phyloP scores from a whole-genome alignment of 2,113 vertebrate species.

The Rhineura floridana region DNA sequence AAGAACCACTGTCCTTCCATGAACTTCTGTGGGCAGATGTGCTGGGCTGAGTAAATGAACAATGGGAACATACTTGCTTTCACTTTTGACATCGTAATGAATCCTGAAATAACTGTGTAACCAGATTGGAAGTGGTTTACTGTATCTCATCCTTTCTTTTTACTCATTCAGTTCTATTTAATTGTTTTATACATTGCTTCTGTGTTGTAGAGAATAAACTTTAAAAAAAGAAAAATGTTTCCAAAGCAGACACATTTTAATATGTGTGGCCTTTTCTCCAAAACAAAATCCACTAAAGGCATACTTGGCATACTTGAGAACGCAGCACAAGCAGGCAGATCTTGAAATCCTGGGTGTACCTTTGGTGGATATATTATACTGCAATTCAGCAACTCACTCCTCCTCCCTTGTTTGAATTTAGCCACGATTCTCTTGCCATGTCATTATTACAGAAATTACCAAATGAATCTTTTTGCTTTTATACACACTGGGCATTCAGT shows the following conservation, averaged over 20 bases:
- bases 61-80: too few species aligned
- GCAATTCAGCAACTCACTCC: conserved; percentile 54
- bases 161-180: too few species aligned
- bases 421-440: conserved; percentile 71
- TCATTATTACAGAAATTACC: conserved; percentile 81
- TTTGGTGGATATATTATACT: conserved; percentile 36
- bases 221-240: too few species aligned
- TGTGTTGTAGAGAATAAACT: too few species aligned
- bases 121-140: too few species aligned
- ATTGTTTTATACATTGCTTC: too few species aligned
- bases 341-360: conserved; percentile 22
- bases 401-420: conserved; percentile 61
- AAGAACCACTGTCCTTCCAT: too few species aligned
- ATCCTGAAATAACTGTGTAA: too few species aligned
- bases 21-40: too few species aligned
- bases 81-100: too few species aligned
- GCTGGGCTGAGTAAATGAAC: too few species aligned
- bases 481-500: conserved; percentile 81
- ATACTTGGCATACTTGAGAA: neutral
- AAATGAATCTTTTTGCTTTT: conserved; percentile 82
- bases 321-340: conserved; percentile 19
- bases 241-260: neutral
- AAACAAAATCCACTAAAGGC: accelerated
- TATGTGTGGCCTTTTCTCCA: conserved; percentile 3
- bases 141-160: too few species aligned